Conservation (phyloP, 2,113 vertebrate species). For the Dissostichus mawsoni region DNA sequence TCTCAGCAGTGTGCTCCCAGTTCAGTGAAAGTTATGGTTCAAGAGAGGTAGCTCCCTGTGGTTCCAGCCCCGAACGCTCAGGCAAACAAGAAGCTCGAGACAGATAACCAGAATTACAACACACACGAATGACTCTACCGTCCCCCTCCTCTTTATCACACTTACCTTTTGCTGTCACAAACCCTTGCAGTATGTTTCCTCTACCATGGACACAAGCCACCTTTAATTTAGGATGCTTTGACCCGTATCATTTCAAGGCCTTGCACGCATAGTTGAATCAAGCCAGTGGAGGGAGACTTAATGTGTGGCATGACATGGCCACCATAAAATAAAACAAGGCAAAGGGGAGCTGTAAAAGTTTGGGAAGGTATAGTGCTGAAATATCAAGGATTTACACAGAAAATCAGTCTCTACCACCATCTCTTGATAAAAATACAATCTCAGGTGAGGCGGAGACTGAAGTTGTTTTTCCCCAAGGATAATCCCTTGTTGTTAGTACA, state of each 20-base stretch:
- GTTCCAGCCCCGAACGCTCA: constrained; percentile 65
- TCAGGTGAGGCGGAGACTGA: constrained; percentile 49
- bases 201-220: constrained; percentile 9
- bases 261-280: constrained; percentile 42
- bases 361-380: constrained; percentile 11
- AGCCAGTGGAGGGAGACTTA: constrained; percentile 20
- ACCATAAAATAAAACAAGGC: constrained; percentile 21
- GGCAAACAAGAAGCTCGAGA: constrained; percentile 61
- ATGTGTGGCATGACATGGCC: background rate
- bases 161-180: constrained; percentile 36
- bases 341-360: constrained; percentile 17
- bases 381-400: constrained; percentile 29
- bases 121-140: constrained; percentile 45
- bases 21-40: constrained; percentile 67
- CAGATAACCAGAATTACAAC: constrained; percentile 68
- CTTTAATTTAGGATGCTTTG: constrained; percentile 42
- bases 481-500: constrained; percentile 64
- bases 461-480: constrained; percentile 67
- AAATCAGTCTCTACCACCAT: background rate
- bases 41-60: constrained; percentile 50
- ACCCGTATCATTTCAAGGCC: constrained; percentile 45
- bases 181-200: background rate
- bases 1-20: constrained; percentile 62
- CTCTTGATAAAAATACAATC: constrained; percentile 43
- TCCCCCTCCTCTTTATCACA: constrained; percentile 52